Evolutionary conservation across 2,797 vertebrate genomes (phyloP).

Genomic region (Kryptolebias ocellatus): DNA sequence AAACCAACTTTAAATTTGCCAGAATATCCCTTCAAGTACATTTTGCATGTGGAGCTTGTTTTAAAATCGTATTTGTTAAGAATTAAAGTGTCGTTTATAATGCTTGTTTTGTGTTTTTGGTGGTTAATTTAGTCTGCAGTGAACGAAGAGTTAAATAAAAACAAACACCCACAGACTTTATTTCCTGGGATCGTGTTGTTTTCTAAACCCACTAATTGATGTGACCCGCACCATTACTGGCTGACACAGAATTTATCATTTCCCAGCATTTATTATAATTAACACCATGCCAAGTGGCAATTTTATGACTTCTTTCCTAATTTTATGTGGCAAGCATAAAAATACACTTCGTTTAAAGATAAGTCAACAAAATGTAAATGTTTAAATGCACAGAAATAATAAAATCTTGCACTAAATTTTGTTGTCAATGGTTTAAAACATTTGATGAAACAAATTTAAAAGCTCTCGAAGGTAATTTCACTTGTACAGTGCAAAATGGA

Average conservation of each 20-base stretch:
- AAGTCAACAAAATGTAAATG: background rate
- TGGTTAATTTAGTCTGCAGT: too few species aligned
- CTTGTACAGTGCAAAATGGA: slow-evolving; percentile 36
- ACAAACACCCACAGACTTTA: too few species aligned
- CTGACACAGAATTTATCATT: slow-evolving; percentile 10
- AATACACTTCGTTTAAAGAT: background rate
- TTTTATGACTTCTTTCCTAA: slow-evolving; percentile 2
- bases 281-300: slow-evolving; percentile 2
- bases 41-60: too few species aligned
- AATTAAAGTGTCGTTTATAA: too few species aligned
- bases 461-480: slow-evolving; percentile 11
- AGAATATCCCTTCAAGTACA: too few species aligned
- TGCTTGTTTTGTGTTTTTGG: too few species aligned
- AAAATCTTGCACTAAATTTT: background rate
- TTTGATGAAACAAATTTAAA: slow-evolving; percentile 6
- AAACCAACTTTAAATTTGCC: too few species aligned
- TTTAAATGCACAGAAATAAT: background rate
- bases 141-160: too few species aligned
- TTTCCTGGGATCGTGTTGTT: background rate
- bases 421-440: slow-evolving; percentile 1
- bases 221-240: background rate
- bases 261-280: background rate
- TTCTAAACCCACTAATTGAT: slow-evolving; percentile 3
- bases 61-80: too few species aligned
- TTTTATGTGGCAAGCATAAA: background rate